Percentiles rank a stretch among this genome's conserved stretches.
Evolutionary conservation across 2,797 vertebrate species (phyloP).

Genomic region (Megalops cyprinoides): DNA sequence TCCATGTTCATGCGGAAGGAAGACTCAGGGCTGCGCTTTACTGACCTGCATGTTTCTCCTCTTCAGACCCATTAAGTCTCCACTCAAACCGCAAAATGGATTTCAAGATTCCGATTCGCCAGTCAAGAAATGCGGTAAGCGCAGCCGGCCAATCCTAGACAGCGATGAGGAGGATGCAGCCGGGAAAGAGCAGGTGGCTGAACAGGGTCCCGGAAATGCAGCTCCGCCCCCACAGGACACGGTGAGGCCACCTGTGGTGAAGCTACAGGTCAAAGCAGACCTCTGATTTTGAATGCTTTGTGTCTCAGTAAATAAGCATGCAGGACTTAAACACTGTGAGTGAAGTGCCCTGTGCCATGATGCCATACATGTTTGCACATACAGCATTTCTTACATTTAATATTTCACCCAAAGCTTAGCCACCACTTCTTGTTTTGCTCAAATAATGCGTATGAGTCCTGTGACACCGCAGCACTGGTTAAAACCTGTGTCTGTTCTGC

Average conservation of each 20-base stretch:
- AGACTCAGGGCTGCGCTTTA: no score
- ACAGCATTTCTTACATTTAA: no score
- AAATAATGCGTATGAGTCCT: no score
- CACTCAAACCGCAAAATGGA: constrained; percentile 75
- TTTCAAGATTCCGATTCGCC: constrained; percentile 63
- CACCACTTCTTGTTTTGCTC: no score
- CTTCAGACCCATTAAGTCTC: constrained; percentile 66
- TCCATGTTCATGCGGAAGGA: no score
- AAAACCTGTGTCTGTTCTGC: not conserved
- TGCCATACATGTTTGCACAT: no score
- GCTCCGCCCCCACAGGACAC: constrained; percentile 41
- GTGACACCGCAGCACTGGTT: not conserved
- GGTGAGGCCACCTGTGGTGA: constrained; percentile 29
- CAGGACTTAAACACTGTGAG: no score
- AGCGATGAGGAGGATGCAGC: constrained; percentile 71
- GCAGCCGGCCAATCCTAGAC: constrained; percentile 70
- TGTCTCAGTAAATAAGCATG: no score
- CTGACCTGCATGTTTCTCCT: not conserved
- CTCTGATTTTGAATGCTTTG: no score
- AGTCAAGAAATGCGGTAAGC: constrained; percentile 68
- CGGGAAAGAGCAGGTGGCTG: constrained; percentile 48
- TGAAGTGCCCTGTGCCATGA: no score
- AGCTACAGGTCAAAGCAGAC: no score
- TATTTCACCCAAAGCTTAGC: no score
- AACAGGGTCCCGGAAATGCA: constrained; percentile 41